These are phyloP conservation scores for Falco columbarius DNA, from an alignment of 2,797 vertebrate species.

Conservation along the genomic window DNA sequence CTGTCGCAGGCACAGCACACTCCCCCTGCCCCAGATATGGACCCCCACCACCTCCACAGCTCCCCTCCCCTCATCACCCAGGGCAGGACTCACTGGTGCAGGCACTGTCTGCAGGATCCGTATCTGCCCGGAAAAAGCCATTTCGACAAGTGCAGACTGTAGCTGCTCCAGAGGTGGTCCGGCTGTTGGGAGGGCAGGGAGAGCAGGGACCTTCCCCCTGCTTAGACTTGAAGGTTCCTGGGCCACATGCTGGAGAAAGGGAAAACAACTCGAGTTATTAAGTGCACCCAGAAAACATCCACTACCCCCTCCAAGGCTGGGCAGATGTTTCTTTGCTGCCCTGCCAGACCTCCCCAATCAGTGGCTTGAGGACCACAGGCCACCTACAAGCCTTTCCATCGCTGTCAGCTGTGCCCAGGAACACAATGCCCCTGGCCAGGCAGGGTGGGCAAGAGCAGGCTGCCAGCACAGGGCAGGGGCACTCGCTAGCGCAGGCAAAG, in stretches of 20 bases:
- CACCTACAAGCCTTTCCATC: fast-evolving
- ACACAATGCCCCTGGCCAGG: fast-evolving
- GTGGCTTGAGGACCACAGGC: not conserved
- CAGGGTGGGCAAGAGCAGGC: not conserved
- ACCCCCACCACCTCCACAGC: not conserved
- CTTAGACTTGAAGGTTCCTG: slow-evolving; percentile 93
- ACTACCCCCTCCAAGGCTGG: fast-evolving
- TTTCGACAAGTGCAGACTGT: slow-evolving; percentile 88
- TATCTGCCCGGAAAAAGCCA: slow-evolving; percentile 91
- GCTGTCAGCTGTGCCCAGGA: not conserved
- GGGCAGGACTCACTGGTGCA: slow-evolving; percentile 89
- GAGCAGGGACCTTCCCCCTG: slow-evolving; percentile 90
- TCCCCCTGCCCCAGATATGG: fast-evolving
- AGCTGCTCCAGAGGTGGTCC: slow-evolving; percentile 87
- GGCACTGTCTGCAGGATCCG: slow-evolving; percentile 85
- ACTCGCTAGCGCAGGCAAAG: not conserved
- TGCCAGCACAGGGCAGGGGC: not conserved
- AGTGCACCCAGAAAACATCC: not conserved
- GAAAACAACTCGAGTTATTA: not conserved
- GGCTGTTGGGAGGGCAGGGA: slow-evolving; percentile 91
- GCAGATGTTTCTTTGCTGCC: not conserved
- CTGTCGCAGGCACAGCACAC: fast-evolving
- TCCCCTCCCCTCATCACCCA: not conserved
- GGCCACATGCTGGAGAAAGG: slow-evolving; percentile 84
- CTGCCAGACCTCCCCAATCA: not conserved